Evolutionary conservation across 2,113 vertebrate species (phyloP), one percentile per base, ranked within the genome.

Genomic region (Garra rufa): DNA sequence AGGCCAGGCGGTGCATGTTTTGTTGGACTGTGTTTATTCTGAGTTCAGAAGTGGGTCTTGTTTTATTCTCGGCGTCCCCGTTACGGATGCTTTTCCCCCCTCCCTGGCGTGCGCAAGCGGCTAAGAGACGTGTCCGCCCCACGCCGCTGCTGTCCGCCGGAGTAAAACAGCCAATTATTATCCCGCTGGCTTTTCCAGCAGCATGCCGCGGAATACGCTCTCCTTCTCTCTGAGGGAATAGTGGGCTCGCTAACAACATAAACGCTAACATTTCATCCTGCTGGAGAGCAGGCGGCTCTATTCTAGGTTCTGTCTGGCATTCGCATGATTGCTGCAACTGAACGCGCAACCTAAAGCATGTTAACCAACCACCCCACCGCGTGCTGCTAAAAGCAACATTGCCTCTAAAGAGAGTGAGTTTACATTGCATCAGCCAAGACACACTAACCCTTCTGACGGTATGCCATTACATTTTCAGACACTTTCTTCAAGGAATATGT

Each of bases 31-130:
- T 89, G 88, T 85, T 93, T 87, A 85, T 89, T 91, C 77, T 93
- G 89, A 81, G 67, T 81, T 91, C 83, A 90, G 92, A 90, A 91
- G 90, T 91, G 89, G 91, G 88, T 91, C 87, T 84, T 52, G 91
- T 94, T 93, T 92, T 63, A 57, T 83, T 55, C 73, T 87, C 26
- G 43, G 24, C 70, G 44, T 79, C 15, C 28, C 73, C 91, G 86
- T 88, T 41, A 91, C 92, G 92, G 88, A 92, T 92, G 92, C 89
- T 92, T 93, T 92, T 71, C 28, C 83, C 38, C 46, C 38, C 70
- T 50, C 19, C 46, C 50, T 43, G 83, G 26, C 24, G 24, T 73
- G 76, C 75, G 76, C n/a, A 43, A 30, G 74, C 50, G 52, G 26
- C 83, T 75, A 9, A 24, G 28, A 52, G 41, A 70, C 8, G 74